Percentiles rank a stretch among this genome's conserved stretches.
Conservation (phyloP, 2,797 vertebrate genomes). For the Diplodus sargus region DNA sequence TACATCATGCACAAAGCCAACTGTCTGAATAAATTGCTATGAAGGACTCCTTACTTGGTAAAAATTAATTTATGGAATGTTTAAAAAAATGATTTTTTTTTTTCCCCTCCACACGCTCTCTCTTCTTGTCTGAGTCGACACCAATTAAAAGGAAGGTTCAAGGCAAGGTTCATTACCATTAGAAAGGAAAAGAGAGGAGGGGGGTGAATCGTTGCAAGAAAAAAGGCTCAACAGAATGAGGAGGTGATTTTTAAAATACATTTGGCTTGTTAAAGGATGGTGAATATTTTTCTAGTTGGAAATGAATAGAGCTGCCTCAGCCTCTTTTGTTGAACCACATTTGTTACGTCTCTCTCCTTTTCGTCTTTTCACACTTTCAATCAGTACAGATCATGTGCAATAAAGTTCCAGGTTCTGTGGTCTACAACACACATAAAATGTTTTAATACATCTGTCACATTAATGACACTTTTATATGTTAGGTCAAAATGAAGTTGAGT, state of each 20-base stretch:
- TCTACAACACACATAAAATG: conserved; percentile 20
- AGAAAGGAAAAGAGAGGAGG: conserved; percentile 44
- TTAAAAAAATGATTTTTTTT: conserved; percentile 41
- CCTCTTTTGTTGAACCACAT: conserved; percentile 57
- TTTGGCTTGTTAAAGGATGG: conserved; percentile 58
- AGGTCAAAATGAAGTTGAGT: not conserved
- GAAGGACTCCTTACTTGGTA: conserved; percentile 65
- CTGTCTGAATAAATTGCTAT: conserved; percentile 79
- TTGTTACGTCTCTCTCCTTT: conserved; percentile 30
- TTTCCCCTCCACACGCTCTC: conserved; percentile 24
- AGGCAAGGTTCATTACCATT: conserved; percentile 72
- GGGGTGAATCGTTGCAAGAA: conserved; percentile 25
- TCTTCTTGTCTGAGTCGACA: conserved; percentile 66
- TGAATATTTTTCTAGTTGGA: conserved; percentile 39
- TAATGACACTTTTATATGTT: conserved; percentile 12
- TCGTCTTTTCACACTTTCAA: conserved; percentile 28
- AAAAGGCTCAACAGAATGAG: conserved; percentile 52
- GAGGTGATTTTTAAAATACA: conserved; percentile 65
- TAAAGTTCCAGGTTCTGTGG: conserved; percentile 57
- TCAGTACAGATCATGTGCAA: conserved; percentile 40
- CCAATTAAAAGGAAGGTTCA: conserved; percentile 81
- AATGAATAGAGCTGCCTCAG: conserved; percentile 53
- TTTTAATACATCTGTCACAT: conserved; percentile 32
- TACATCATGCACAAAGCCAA: conserved; percentile 70
- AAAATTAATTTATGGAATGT: conserved; percentile 81